Percentiles rank a stretch among this genome's conserved stretches.
Evolutionary conservation across 2,797 vertebrate species (phyloP).

Genomic region (Eulemur albifrons): DNA sequence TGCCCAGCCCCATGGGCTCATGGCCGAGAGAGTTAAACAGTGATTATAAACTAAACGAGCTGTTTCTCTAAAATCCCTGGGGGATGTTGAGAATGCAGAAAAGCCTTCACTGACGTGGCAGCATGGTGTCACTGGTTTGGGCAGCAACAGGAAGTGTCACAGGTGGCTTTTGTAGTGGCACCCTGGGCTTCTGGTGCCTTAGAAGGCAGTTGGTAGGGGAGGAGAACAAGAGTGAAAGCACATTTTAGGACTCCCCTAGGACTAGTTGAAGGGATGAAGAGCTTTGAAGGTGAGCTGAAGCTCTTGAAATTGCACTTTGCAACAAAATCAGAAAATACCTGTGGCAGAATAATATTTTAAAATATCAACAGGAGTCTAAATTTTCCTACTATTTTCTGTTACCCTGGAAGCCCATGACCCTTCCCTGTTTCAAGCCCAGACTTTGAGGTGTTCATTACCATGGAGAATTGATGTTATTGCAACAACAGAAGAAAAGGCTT

Average conservation of each 20-base stretch:
- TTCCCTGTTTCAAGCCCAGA: background rate
- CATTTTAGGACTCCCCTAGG: background rate
- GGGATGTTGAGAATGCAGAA: background rate
- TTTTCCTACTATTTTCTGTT: background rate
- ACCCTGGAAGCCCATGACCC: background rate
- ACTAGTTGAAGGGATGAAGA: background rate
- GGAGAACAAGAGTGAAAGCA: background rate
- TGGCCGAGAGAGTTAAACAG: background rate
- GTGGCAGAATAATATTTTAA: background rate
- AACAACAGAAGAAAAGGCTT: background rate
- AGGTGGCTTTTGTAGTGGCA: accelerated
- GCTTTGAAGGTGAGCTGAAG: background rate
- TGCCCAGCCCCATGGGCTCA: background rate
- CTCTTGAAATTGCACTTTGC: background rate
- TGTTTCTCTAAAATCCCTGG: background rate
- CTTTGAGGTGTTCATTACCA: background rate
- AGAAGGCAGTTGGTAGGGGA: background rate
- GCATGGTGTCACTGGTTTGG: background rate
- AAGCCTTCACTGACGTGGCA: background rate
- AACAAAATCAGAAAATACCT: background rate
- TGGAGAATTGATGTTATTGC: background rate
- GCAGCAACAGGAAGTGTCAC: background rate
- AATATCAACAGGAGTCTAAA: background rate
- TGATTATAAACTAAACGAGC: background rate
- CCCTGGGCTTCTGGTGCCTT: background rate